Evolutionary conservation across 2,888 invertebrate species (phyloP), one percentile per base, ranked within the genome.

Genomic region (Caenorhabditis auriculariae): DNA sequence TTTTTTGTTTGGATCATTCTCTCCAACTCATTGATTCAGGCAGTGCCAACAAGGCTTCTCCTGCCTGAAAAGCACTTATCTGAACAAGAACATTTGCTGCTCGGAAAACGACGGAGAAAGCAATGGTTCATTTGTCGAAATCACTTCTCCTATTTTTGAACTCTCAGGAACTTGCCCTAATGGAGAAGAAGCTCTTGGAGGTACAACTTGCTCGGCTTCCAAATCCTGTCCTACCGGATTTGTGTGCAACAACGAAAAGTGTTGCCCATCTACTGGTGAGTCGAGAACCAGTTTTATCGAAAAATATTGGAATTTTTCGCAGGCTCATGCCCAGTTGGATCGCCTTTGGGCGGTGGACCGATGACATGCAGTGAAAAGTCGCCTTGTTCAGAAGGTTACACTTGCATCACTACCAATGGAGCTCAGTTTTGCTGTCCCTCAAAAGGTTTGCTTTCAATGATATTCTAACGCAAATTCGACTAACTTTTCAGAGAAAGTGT

Each of bases 401-500:
- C 79, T 29, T 80, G 80, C 53, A 69, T 78, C 6, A 76, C 72
- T 7, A 77, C 70, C 45, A 69, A 69, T 24, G 79, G 77, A 35
- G 66, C 69, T n/a, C 72, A 80, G 49, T 79, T 75, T 49, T 79
- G 79, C 43, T 79, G 79, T 60, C 79, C 79, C 2, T 52, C 48
- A 2, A 66, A 67, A 32, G 54, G 67, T 64, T 9, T 29, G 56
- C n/a, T 15, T 53, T 24, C 19, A 23, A 19, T 27, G 9, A n/a
- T 17, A 44, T 38, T 12, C 32, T 15, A 19, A n/a, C 6, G 15
- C 38, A n/a, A 42, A 51, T 41, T 37, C n/a, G 19, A 2, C 3
- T 23, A 12, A 15, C 9, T 0, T 56, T 65, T 19, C 27, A 61
- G 71, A 62, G 35, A 64, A 67, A 44, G 71, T 74, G 1, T 74